phyloP scores from a whole-genome alignment of 92 coral and sea anemone species.

The Heteractis magnifica region DNA sequence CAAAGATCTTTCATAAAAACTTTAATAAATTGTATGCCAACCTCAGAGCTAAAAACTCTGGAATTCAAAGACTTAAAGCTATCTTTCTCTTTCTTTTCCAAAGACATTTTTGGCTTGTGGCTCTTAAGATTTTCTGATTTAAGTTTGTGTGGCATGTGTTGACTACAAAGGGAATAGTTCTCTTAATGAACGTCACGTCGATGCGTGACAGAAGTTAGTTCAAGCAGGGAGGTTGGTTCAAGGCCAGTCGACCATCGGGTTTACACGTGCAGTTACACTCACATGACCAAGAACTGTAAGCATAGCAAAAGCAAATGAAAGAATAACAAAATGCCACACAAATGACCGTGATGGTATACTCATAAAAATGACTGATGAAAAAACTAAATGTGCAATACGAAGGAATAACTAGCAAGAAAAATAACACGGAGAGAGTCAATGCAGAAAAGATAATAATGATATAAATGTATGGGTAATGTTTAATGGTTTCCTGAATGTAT shows the following conservation, averaged over 20 bases:
- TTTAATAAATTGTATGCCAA: too few relatives aligned
- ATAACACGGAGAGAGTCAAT: not conserved
- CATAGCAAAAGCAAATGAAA: not conserved
- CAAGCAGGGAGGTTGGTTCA: not conserved
- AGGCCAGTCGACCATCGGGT: not conserved
- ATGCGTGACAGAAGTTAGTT: not conserved
- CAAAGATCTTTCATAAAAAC: not conserved
- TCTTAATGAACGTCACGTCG: too few relatives aligned
- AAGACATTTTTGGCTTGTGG: too few relatives aligned
- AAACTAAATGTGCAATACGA: too few relatives aligned
- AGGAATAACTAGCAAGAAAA: not conserved
- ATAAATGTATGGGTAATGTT: not conserved
- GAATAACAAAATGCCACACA: not conserved
- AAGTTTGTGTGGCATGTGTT: too few relatives aligned
- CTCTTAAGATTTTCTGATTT: too few relatives aligned
- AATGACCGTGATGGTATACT: not conserved
- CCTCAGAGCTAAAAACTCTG: too few relatives aligned
- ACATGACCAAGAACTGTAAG: not conserved
- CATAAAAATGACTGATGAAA: too few relatives aligned
- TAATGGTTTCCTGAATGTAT: not conserved
- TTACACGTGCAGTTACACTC: not conserved
- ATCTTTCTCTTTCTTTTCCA: too few relatives aligned
- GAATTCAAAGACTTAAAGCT: too few relatives aligned
- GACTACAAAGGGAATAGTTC: too few relatives aligned
- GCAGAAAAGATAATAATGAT: not conserved